Percentiles rank a stretch among this genome's conserved stretches.
Evolutionary conservation across 2,888 invertebrate genomes (phyloP).

Genomic region (Chalcosyrphus nemorum): DNA sequence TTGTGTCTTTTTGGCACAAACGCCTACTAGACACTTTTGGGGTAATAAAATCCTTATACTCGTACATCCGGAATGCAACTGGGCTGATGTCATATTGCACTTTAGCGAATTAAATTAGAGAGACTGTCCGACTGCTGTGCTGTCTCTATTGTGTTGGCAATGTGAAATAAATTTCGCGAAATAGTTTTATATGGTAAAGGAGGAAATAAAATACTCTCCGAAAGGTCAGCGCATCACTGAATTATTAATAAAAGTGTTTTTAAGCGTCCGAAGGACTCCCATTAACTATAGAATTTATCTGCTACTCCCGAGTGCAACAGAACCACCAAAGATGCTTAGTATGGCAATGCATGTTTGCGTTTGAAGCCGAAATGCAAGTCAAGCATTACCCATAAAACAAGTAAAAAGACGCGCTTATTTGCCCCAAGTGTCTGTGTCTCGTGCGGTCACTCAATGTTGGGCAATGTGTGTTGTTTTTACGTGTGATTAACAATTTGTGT

Average conservation of each 20-base stretch:
- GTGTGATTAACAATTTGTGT: conserved; percentile 32
- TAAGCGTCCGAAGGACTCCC: conserved; percentile 15
- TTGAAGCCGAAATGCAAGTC: neutral
- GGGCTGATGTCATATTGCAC: conserved; percentile 54
- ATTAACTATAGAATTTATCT: conserved; percentile 45
- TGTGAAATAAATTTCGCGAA: conserved; percentile 36
- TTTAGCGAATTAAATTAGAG: conserved; percentile 40
- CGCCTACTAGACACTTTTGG: conserved; percentile 51
- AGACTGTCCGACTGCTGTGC: neutral
- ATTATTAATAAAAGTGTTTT: conserved; percentile 21
- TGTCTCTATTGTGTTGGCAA: conserved; percentile 39
- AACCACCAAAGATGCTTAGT: conserved; percentile 11
- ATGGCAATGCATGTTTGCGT: neutral
- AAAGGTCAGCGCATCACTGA: conserved; percentile 46
- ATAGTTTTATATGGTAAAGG: conserved; percentile 26
- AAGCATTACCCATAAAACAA: neutral
- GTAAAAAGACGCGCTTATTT: neutral
- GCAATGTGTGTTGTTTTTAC: conserved; percentile 8
- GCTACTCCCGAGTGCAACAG: neutral
- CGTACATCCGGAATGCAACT: conserved; percentile 54
- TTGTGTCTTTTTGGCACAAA: conserved; percentile 17
- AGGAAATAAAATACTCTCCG: conserved; percentile 52
- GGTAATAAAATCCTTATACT: conserved; percentile 64
- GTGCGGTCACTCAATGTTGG: conserved; percentile 10
- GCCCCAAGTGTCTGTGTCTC: neutral